phyloP scores from a whole-genome alignment of 2,797 vertebrate genomes.

The Gymnothorax javanicus region DNA sequence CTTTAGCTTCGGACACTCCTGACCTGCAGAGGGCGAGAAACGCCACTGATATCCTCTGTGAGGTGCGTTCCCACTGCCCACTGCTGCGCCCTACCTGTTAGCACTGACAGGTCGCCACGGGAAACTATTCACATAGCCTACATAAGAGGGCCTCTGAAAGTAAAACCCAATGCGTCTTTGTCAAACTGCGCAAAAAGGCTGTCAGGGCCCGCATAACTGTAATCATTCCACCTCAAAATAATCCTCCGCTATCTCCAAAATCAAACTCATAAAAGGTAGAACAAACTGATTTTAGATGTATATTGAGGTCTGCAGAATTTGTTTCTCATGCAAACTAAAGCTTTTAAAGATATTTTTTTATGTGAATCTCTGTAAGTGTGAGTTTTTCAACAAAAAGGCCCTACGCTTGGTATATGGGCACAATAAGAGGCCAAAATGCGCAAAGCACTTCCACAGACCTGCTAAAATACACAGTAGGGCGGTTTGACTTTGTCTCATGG shows the following conservation, averaged over 20 bases:
- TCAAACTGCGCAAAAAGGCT: not conserved
- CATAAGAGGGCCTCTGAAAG: not conserved
- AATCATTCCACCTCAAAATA: not conserved
- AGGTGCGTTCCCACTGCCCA: slow-evolving; percentile 73
- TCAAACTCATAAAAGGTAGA: not conserved
- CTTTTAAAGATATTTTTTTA: not conserved
- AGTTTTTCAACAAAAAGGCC: not conserved
- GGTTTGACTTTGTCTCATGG: not conserved
- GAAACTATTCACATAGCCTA: not conserved
- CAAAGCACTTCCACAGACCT: not conserved
- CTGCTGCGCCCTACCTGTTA: not conserved
- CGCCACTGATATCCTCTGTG: slow-evolving; percentile 95
- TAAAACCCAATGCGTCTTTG: not conserved
- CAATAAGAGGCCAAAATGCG: not conserved
- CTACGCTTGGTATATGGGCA: not conserved
- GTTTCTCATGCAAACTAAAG: not conserved
- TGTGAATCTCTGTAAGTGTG: not conserved
- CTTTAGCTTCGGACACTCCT: slow-evolving; percentile 89
- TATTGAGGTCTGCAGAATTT: not conserved
- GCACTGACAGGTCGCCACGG: not conserved
- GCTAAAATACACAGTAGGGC: not conserved
- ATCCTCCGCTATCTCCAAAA: not conserved
- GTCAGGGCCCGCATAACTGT: not conserved
- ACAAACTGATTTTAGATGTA: not conserved
- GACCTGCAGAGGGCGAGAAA: slow-evolving; percentile 94